These are phyloP conservation scores for Anas flavirostris DNA, from an alignment of 2,797 vertebrate species.

Conservation along the genomic window DNA sequence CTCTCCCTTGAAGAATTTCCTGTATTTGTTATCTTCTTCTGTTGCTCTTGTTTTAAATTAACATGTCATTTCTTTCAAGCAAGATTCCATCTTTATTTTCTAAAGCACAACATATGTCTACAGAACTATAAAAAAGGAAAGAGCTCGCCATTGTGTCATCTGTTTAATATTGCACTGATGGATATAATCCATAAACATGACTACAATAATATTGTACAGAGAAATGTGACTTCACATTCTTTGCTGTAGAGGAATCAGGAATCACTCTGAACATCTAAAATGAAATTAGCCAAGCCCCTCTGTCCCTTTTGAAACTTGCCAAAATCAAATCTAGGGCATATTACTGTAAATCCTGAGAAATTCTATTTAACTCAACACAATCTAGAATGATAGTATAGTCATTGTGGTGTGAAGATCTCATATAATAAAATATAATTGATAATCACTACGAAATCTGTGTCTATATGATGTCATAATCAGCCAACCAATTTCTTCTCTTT, in stretches of 20 bases:
- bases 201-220: not conserved
- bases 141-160: not conserved
- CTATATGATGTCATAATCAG: not conserved
- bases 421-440: not conserved
- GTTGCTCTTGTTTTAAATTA: not conserved
- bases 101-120: not conserved
- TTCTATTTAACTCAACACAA: not conserved
- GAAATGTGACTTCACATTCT: not conserved
- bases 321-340: not conserved
- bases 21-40: not conserved
- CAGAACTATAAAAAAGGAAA: not conserved
- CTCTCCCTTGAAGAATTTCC: not conserved
- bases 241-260: not conserved
- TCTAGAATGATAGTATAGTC: not conserved
- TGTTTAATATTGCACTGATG: not conserved
- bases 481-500: not conserved
- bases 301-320: not conserved
- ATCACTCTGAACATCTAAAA: not conserved
- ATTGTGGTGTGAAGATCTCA: not conserved
- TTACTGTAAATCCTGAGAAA: not conserved
- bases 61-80: not conserved
- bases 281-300: not conserved
- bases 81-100: not conserved
- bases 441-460: not conserved
- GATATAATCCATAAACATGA: not conserved